phyloP scores from a whole-genome alignment of 2,888 invertebrate species.

The Camptogramma bilineatum region DNA sequence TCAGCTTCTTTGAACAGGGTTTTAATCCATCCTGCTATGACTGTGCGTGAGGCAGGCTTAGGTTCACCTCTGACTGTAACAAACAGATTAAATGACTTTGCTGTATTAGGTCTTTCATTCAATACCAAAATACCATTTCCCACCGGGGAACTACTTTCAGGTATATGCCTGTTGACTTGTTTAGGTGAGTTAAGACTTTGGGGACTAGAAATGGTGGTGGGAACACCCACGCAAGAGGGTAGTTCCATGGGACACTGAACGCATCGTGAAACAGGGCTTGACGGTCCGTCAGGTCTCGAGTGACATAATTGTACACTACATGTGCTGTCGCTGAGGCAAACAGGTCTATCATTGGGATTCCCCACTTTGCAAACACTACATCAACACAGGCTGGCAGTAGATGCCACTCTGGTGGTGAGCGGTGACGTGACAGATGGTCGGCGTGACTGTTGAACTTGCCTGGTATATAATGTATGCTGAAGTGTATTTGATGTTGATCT shows the following conservation, averaged over 20 bases:
- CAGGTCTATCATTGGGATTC: slow-evolving; percentile 1
- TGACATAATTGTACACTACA: slow-evolving; percentile 1
- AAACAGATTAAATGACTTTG: too few species aligned
- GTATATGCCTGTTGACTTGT: background rate
- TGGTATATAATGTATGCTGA: slow-evolving; percentile 12
- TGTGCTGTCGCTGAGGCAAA: slow-evolving; percentile 4
- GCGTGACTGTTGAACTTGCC: slow-evolving; percentile 18
- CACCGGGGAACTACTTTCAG: background rate
- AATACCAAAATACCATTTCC: slow-evolving; percentile 4
- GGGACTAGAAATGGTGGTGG: slow-evolving; percentile 5
- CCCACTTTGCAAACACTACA: slow-evolving; percentile 1
- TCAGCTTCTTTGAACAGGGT: too few species aligned
- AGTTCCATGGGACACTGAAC: slow-evolving; percentile 4
- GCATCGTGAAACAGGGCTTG: slow-evolving; percentile 1
- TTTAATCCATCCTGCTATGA: too few species aligned
- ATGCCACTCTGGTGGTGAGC: background rate
- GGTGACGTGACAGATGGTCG: slow-evolving; percentile 6
- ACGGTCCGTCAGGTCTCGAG: background rate
- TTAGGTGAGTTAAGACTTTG: background rate
- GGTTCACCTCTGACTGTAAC: too few species aligned
- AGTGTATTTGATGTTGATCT: slow-evolving; percentile 3
- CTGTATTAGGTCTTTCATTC: too few species aligned
- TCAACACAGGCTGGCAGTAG: background rate
- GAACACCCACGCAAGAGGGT: slow-evolving; percentile 7
- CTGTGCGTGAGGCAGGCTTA: too few species aligned